These are phyloP conservation scores for Clarias laeviceps DNA, from an alignment of 2,797 vertebrate genomes.

Conservation along the genomic window DNA sequence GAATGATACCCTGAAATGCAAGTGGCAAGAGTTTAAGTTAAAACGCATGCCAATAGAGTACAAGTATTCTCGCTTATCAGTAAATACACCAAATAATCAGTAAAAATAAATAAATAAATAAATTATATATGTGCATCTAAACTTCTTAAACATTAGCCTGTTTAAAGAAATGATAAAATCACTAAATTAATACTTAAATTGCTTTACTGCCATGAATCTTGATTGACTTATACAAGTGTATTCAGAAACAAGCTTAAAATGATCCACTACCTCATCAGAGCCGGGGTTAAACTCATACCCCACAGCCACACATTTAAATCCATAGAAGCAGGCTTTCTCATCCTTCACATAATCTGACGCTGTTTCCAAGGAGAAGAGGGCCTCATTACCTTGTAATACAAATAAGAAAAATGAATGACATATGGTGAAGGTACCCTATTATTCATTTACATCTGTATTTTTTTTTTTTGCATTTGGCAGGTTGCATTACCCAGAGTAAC, in stretches of 20 bases:
- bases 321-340: conserved; percentile 96
- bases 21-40: neutral
- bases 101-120: neutral
- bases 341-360: conserved; percentile 99
- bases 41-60: neutral
- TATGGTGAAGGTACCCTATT: conserved; percentile 20
- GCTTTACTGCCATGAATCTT: neutral
- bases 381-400: conserved; percentile 87
- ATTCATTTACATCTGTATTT: neutral
- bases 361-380: conserved; percentile 95
- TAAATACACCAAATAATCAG: neutral
- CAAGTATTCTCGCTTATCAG: neutral
- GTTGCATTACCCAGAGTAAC: neutral
- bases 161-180: neutral
- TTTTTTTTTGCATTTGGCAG: neutral
- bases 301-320: conserved; percentile 96
- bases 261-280: conserved; percentile 85
- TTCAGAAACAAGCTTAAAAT: neutral
- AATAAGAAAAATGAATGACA: conserved; percentile 37
- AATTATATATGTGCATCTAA: neutral
- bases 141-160: neutral
- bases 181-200: neutral
- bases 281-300: conserved; percentile 98
- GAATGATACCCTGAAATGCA: conserved; percentile 90
- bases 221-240: neutral